Evolutionary conservation across 2,797 vertebrate genomes (phyloP), one percentile per base, ranked within the genome.

Genomic region (Hafferia zeledoni): DNA sequence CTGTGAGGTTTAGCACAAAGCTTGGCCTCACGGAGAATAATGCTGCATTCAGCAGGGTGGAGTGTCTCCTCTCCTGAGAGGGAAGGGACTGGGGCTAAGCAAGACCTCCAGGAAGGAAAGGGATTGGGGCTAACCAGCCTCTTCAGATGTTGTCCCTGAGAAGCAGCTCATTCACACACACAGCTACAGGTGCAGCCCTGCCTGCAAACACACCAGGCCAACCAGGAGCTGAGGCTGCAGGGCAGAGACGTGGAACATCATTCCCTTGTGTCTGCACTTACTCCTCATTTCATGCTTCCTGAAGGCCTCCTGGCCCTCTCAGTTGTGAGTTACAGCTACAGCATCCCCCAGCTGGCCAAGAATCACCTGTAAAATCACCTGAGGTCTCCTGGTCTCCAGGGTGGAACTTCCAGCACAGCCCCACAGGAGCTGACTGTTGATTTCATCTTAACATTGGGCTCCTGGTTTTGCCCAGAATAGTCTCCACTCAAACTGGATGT

Each of bases 401-500:
- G 39, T 1, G 15, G 25, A 43, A 49, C 30, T 20, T 69, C 1
- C 33, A 72, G 71, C 68, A 77, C 31, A 68, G 37, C 27, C 41
- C 47, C 30, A 0, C 0, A 0, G 2, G 28, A 5, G 22, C 41
- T 46, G 18, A 63, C 10, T 27, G 9, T 0, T 8, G 10, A 57
- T 33, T 64, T 41, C 50, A 44, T 1, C n/a, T 11, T 2, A 65
- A 30, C 56, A 27, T 25, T 20, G 35, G 70, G 27, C n/a, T 47
- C 44, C 24, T 27, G 17, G 9, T 27, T 67, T 33, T 47, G n/a
- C n/a, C 74, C 76, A 41, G 30, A 27, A 85, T 71, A 50, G 25
- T 13, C 35, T n/a, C 47, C 57, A 10, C 35, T 13, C 33, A n/a
- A 37, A 15, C 2, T 22, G 41, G 22, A 55, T 12, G 13, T 10